A percentile compares a stretch with the other conserved stretches of the same genome.
phyloP scores from a whole-genome alignment of 2,113 vertebrate species.

The Notothenia coriiceps region DNA sequence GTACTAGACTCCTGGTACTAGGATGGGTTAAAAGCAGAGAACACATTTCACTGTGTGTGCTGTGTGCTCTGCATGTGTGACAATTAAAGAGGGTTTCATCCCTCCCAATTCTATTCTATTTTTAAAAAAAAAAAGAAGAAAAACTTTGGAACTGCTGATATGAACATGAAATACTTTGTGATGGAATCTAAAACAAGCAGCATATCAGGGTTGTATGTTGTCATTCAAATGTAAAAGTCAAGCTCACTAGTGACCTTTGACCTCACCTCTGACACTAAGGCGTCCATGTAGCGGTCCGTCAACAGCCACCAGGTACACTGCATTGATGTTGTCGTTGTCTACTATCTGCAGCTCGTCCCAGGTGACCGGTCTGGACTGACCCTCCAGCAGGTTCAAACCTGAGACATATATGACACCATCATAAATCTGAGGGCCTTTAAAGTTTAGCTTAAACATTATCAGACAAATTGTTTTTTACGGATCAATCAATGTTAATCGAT shows the following conservation, averaged over 20 bases:
- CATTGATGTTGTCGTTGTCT: conserved; percentile 77
- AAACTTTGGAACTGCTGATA: neutral
- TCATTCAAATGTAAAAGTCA: neutral
- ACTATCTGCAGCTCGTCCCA: conserved; percentile 83
- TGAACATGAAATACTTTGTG: neutral
- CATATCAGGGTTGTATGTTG: neutral
- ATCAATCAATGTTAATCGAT: neutral
- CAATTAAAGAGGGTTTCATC: too few relatives aligned
- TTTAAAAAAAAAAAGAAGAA: too few relatives aligned
- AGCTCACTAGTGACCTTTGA: neutral
- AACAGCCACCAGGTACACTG: conserved; percentile 78
- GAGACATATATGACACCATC: neutral
- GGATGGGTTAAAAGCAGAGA: too few relatives aligned
- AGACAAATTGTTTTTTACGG: neutral
- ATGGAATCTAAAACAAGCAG: too few relatives aligned
- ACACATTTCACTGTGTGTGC: too few relatives aligned
- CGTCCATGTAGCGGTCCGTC: conserved; percentile 76
- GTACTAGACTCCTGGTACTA: too few relatives aligned
- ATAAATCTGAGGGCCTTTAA: neutral
- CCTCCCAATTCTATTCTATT: too few relatives aligned
- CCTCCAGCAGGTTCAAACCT: conserved; percentile 84
- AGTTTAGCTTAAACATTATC: neutral
- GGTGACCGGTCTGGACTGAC: conserved; percentile 72
- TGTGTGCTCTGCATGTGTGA: too few relatives aligned
- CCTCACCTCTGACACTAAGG: conserved; percentile 74